Conservation (phyloP, 2,113 vertebrate species). For the Salvelinus namaycush region DNA sequence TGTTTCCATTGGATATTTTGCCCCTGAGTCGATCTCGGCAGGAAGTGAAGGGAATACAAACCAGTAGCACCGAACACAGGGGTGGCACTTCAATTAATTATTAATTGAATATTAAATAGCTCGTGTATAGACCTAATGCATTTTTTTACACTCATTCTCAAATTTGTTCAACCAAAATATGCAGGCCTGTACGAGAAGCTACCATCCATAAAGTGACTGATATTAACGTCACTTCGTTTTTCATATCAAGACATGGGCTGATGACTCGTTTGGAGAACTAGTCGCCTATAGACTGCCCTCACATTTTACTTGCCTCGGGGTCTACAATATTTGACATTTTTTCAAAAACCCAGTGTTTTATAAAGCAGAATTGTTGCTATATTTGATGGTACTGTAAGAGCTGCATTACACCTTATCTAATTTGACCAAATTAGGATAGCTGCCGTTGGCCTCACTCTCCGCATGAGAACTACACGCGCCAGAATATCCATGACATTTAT, state of each 20-base stretch:
- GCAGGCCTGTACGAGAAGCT: neutral
- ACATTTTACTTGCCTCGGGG: too few relatives aligned
- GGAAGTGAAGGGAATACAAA: slow-evolving; percentile 53
- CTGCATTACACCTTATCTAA: neutral
- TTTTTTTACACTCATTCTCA: slow-evolving; percentile 6
- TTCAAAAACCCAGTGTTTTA: neutral
- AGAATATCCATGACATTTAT: neutral
- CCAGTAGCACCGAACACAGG: slow-evolving; percentile 15
- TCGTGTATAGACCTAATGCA: neutral
- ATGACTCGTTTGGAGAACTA: neutral
- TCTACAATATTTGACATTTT: neutral
- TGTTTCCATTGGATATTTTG: slow-evolving; percentile 52
- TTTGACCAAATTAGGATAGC: neutral
- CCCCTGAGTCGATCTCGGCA: slow-evolving; percentile 53
- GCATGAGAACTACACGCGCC: neutral
- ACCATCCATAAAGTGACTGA: neutral
- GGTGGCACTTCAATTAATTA: slow-evolving; percentile 33
- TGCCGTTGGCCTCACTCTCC: neutral
- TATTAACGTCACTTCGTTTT: neutral
- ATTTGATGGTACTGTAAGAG: too few relatives aligned
- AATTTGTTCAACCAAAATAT: neutral
- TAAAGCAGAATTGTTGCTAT: neutral
- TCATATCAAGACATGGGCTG: neutral
- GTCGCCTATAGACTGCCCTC: neutral
- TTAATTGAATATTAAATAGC: slow-evolving; percentile 36